Evolutionary conservation across 2,113 vertebrate species (phyloP), one percentile per base, ranked within the genome.

Genomic region (Cichladusa arquata): DNA sequence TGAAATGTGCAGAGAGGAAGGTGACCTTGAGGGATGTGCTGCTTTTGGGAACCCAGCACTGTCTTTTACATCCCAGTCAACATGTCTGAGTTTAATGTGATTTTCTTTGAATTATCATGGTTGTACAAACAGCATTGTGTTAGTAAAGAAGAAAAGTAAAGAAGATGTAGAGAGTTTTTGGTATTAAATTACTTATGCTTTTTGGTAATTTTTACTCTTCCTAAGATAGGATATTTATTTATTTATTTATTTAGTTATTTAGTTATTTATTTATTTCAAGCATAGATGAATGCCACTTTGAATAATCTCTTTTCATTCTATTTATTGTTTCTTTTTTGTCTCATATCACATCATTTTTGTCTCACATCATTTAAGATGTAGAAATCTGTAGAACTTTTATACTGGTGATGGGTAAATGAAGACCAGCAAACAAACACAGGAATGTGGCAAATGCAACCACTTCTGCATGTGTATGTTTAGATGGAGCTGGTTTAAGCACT

Each of bases 381-480:
- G 18, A 67, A 61, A 65, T 38, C 18, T 40, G 18, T 65, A 69
- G 19, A 81, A 67, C 36, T 80, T 28, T 80, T 85, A 42, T 61
- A 31, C 18, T 45, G 36, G 10, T 50, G 90, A 93, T 90, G 93
- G 92, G 88, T 96, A 94, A 90, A 96, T 34, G 85, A 92, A 92
- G 93, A 94, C 28, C 53, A 85, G 53, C 28, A 76, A 67, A 81
- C 15, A 72, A 82, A 36, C 16, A 45, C 5, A 40, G 22, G 70
- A 93, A 67, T 71, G 80, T 14, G 33, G 45, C 54, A 92, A 80
- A 67, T 26, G 57, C 57, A 80, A 62, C 34, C 31, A 57, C 14
- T 92, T 85, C 40, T 96, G 95, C 93, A 95, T 96, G 91, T 7
- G 2, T 48, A 15, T 58, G 38, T 85, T 82, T 69, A 78, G 19